Evolutionary conservation across 1,140 invertebrate genomes (phyloP), one percentile per base, ranked within the genome.

Genomic region (Bombus pascuorum): DNA sequence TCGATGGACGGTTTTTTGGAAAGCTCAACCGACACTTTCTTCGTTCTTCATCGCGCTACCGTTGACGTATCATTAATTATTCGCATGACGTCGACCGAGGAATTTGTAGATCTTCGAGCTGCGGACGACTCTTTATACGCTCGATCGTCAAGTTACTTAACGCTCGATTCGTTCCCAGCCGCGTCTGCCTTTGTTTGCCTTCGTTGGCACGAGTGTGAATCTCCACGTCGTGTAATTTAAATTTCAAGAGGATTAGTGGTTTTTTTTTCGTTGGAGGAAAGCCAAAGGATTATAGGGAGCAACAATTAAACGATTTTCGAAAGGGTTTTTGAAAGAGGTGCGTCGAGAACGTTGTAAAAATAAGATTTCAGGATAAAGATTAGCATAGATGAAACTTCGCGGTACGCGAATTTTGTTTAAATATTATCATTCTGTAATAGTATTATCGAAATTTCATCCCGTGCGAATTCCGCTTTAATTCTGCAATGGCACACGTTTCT

Each of bases 11-110:
- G 12, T 34, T 68, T 28, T 81, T 81, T 59, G 3, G 79, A 6
- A 42, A 81, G 3, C 44, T 42, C 34, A 22, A n/a, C 13, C 47
- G 34, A 39, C 79, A 47, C 66, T 81, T 81, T 81, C 79, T 42
- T 72, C 66, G 47, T 53, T 47, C 77, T 37, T 47, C 0, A 10
- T n/a, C 53, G 1, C 25, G 37, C 57, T 8, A 32, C 42, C 28
- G 34, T 53, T 15, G 42, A 81, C 44, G 44, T 18, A 42, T 72
- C 79, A 71, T 81, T 81, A 81, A 81, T 81, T 81, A 81, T 34
- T 18, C 28, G 10, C 34, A n/a, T 37, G 34, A 71, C 47, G n/a
- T 9, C 22, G 15, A 8, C 15, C 28, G 44, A 6, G 37, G 68
- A 72, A 39, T 39, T 71, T 42, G 28, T 57, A 32, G 68, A 71